These are phyloP conservation scores for Phataginus tricuspis DNA, from an alignment of 2,797 vertebrate species.

Conservation along the genomic window DNA sequence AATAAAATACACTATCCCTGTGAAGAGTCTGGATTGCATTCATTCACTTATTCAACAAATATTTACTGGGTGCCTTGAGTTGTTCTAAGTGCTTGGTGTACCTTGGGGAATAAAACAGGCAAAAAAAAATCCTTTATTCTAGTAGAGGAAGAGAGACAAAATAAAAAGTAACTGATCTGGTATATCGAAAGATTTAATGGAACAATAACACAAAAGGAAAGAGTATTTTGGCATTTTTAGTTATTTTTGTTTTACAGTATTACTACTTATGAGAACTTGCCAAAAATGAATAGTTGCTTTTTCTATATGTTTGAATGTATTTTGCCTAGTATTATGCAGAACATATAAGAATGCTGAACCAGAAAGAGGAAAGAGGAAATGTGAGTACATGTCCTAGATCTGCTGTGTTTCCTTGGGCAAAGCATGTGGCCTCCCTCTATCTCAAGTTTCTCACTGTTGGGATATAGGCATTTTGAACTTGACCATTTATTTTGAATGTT, in stretches of 20 bases:
- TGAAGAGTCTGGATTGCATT: neutral
- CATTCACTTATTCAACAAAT: neutral
- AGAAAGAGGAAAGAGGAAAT: neutral
- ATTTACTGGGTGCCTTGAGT: neutral
- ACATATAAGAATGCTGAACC: neutral
- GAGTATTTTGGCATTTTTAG: neutral
- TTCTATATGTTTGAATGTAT: neutral
- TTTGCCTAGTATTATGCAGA: neutral
- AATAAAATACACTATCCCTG: neutral
- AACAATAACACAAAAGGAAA: neutral
- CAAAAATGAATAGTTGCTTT: neutral
- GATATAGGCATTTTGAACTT: neutral
- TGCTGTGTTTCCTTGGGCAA: neutral
- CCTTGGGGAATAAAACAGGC: neutral
- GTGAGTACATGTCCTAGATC: neutral
- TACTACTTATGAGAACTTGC: neutral
- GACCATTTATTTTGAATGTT: neutral
- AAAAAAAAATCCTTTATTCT: slow-evolving; percentile 13
- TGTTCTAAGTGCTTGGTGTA: neutral
- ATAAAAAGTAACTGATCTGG: neutral
- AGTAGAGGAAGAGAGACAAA: neutral
- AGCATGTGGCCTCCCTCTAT: neutral
- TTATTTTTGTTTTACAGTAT: slow-evolving; percentile 34
- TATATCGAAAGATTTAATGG: neutral
- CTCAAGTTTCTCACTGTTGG: neutral